Conservation (phyloP, 2,113 vertebrate species). For the Laticauda laticaudata region DNA sequence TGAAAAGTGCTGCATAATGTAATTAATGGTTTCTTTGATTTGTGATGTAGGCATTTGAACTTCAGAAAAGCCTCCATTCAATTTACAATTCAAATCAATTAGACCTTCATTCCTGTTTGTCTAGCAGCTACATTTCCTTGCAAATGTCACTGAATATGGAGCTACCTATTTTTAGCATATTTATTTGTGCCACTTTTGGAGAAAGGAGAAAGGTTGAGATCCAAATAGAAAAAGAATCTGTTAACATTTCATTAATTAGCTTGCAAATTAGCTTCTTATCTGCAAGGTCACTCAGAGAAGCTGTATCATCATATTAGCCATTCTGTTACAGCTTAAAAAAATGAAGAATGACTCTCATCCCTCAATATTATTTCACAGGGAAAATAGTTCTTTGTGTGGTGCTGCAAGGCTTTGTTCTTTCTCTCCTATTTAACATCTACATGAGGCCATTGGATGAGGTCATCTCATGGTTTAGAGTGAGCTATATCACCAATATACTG, state of each 20-base stretch:
- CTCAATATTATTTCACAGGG: background rate
- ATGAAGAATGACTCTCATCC: background rate
- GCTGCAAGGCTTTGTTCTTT: background rate
- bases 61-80: slow-evolving; percentile 60
- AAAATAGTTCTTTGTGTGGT: background rate
- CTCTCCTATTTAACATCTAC: background rate
- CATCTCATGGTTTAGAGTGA: background rate
- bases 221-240: slow-evolving; percentile 33
- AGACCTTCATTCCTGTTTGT: slow-evolving; percentile 55
- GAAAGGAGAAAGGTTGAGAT: slow-evolving; percentile 18
- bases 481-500: background rate
- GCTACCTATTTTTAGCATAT: slow-evolving; percentile 28
- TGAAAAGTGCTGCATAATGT: slow-evolving; percentile 26
- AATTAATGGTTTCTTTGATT: slow-evolving; percentile 61
- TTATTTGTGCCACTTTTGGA: slow-evolving; percentile 38
- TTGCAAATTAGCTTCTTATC: slow-evolving; percentile 50
- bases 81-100: slow-evolving; percentile 52
- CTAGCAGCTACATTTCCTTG: slow-evolving; percentile 59
- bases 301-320: background rate
- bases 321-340: slow-evolving; percentile 9
- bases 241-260: slow-evolving; percentile 57
- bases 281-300: slow-evolving; percentile 32
- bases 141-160: slow-evolving; percentile 48
- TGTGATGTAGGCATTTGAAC: slow-evolving; percentile 57
- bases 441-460: background rate